These are phyloP conservation scores for Gouania willdenowi DNA, from an alignment of 2,797 vertebrate species.

Conservation along the genomic window DNA sequence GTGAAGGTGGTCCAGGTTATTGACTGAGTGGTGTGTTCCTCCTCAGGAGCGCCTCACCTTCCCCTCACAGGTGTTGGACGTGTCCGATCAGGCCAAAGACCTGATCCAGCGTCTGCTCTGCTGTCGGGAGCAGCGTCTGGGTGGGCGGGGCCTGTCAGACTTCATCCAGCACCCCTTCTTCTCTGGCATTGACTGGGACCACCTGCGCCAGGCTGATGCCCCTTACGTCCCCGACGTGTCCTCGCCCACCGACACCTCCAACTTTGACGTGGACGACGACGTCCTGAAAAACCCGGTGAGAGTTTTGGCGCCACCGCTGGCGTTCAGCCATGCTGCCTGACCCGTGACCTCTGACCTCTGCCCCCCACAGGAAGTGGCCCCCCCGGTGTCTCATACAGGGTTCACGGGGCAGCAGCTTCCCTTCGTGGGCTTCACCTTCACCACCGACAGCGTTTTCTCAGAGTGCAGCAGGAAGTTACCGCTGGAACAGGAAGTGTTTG, in stretches of 20 bases:
- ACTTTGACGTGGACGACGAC: slow-evolving; percentile 96
- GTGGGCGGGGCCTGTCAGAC: slow-evolving; percentile 89
- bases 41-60: slow-evolving; percentile 94
- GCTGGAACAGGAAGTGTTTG: slow-evolving; percentile 81
- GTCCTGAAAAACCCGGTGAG: slow-evolving; percentile 90
- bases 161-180: slow-evolving; percentile 92
- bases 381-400: slow-evolving; percentile 86
- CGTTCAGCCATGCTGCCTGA: too few species aligned
- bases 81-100: slow-evolving; percentile 92
- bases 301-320: not conserved
- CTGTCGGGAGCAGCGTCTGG: slow-evolving; percentile 85
- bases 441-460: slow-evolving; percentile 86
- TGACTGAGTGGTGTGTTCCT: not conserved
- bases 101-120: slow-evolving; percentile 94
- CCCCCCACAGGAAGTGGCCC: slow-evolving; percentile 82
- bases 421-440: slow-evolving; percentile 95
- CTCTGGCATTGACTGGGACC: slow-evolving; percentile 89
- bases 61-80: slow-evolving; percentile 86
- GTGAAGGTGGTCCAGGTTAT: too few species aligned
- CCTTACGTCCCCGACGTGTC: slow-evolving; percentile 97
- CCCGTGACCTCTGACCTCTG: not conserved
- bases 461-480: slow-evolving; percentile 52
- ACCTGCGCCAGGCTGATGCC: slow-evolving; percentile 87
- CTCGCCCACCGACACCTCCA: slow-evolving; percentile 96
- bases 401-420: slow-evolving; percentile 94